Base-by-base conservation (phyloP, 2,113 vertebrate species). In the Paramisgurnus dabryanus region DNA sequence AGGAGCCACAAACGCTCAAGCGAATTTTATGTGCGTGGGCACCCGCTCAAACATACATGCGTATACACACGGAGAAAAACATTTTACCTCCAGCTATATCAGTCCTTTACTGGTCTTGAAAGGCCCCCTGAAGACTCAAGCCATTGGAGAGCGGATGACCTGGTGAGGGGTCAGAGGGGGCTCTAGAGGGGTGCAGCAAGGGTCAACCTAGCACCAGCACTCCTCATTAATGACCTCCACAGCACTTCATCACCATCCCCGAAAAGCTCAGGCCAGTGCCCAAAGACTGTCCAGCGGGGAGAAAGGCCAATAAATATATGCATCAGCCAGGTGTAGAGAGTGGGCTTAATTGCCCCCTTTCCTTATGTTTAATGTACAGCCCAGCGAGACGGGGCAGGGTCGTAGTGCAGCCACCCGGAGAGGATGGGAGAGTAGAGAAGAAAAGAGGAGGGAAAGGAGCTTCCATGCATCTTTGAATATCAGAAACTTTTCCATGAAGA, bases 361-460 rank as follows among this genome's bases (percentile, higher is more conserved):
- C 88, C 91, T 93, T 90, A 93, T 93, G 90, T 93, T 94, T 92
- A 92, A 93, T 93, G 92, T 92, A 92, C 89, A 89, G 89, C 83
- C 86, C 82, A 75, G 79, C 53, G 66, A 82, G 83, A 50, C 74
- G 57, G 74, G 76, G 57, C 72, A 83, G 55, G 80, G 85, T 79
- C 83, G 76, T 70, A 18, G 69, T 74, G 81, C 81, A 82, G 79
- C 65, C 70, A 72, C 64, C 71, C 80, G 27, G 70, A 75, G 49
- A 58, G 61, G 61, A 67, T 63, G 63, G 12, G 71, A 53, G 67
- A 34, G 12, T 68, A 53, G 67, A 34, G 77, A 0, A 53, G 64
- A 27, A 74, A 74, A 76, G 71, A 68, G 53, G 18, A 40, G 11
- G 15, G 10, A 65, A 81, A 55, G 3, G 76, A 79, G 55, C 12